Percentiles rank a stretch among this genome's conserved stretches.
phyloP scores from a whole-genome alignment of 2,113 vertebrate genomes.

The Illadopsis cleaveri region DNA sequence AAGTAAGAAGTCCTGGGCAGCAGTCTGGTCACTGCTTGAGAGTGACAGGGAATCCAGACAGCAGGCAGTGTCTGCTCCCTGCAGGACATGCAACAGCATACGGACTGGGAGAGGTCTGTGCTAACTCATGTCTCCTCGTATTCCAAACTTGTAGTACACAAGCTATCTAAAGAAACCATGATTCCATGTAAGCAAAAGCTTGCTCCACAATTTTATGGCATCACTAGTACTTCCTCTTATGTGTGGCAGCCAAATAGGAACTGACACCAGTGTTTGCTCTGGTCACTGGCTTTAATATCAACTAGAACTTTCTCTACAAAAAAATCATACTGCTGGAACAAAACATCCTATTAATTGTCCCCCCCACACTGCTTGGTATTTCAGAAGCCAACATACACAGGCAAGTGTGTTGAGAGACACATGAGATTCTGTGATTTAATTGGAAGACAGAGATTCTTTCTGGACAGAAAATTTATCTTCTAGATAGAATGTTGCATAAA shows the following conservation, averaged over 20 bases:
- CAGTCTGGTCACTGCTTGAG: neutral
- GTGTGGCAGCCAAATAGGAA: neutral
- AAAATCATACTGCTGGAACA: neutral
- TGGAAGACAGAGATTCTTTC: neutral
- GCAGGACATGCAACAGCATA: fast-evolving
- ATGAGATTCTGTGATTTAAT: neutral
- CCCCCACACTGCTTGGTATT: neutral
- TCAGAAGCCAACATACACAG: neutral
- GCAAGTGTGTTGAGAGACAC: neutral
- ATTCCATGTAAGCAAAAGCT: neutral
- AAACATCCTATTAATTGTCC: neutral
- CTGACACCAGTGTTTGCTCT: neutral
- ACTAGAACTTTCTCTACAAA: neutral
- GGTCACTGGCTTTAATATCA: neutral
- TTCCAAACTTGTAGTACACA: neutral
- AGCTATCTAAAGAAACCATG: neutral
- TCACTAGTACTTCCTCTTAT: neutral
- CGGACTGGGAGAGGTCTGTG: fast-evolving
- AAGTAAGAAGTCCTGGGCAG: neutral
- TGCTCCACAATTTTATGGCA: fast-evolving
- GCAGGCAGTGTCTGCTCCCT: neutral
- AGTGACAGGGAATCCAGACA: neutral
- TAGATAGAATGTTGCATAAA: neutral
- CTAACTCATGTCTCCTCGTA: neutral
- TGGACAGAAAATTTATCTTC: neutral